phyloP scores from a whole-genome alignment of 1,140 invertebrate genomes.

The Bathynomus jamesi region DNA sequence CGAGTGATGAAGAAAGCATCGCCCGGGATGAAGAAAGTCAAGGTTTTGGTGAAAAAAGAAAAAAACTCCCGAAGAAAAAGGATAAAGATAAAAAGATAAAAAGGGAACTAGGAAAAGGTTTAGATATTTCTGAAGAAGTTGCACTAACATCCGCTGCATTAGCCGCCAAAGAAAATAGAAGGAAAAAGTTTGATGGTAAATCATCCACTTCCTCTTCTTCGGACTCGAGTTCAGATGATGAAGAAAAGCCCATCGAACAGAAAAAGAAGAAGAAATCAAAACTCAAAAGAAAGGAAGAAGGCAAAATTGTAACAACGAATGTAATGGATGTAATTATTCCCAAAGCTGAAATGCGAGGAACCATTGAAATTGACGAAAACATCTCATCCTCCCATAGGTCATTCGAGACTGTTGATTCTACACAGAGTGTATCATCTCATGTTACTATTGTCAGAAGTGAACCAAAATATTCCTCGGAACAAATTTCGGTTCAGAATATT shows the following conservation, averaged over 20 bases:
- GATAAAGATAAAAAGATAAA: conserved; percentile 26
- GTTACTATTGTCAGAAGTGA: neutral
- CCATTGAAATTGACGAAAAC: too few species aligned
- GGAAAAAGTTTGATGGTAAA: conserved; percentile 17
- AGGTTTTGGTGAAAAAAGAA: conserved; percentile 13
- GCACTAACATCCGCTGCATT: conserved; percentile 9
- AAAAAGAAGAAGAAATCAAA: conserved; percentile 21
- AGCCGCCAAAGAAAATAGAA: conserved; percentile 25
- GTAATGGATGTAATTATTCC: too few species aligned
- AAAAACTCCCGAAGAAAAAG: conserved; percentile 27
- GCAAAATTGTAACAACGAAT: too few species aligned
- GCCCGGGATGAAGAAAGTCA: conserved; percentile 6
- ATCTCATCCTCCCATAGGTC: too few species aligned
- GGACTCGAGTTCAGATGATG: conserved; percentile 25
- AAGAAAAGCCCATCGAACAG: conserved; percentile 13
- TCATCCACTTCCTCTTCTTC: conserved; percentile 19
- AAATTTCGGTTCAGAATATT: neutral
- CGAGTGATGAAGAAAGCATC: conserved; percentile 28
- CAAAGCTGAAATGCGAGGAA: too few species aligned
- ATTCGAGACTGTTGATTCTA: too few species aligned
- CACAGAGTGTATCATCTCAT: neutral
- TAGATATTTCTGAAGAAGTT: conserved; percentile 20
- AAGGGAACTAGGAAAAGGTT: conserved; percentile 13
- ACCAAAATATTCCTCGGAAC: too few species aligned
- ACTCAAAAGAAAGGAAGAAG: conserved; percentile 1